phyloP scores from a whole-genome alignment of 2,888 invertebrate genomes.

The Eupithecia inturbata region DNA sequence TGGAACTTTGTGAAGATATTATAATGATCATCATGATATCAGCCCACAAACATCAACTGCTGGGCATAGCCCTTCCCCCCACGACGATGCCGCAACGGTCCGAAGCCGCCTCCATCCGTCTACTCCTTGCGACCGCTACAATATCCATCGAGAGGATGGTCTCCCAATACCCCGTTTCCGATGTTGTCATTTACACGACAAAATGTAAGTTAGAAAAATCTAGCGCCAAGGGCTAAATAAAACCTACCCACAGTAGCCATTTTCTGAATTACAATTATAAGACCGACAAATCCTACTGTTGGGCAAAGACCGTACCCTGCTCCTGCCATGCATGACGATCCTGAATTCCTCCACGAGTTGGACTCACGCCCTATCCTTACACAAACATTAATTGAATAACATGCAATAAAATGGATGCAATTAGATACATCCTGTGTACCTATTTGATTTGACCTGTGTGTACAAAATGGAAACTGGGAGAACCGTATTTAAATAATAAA shows the following conservation, averaged over 20 bases:
- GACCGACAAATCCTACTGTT: background rate
- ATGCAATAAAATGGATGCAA: background rate
- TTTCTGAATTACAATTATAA: background rate
- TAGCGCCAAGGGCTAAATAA: too few species aligned
- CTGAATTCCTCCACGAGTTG: background rate
- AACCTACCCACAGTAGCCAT: background rate
- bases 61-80: too few species aligned
- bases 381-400: background rate
- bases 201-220: too few species aligned
- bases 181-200: background rate
- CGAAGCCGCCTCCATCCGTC: background rate
- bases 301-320: background rate
- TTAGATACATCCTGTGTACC: background rate
- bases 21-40: background rate
- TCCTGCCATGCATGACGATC: background rate
- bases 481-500: background rate
- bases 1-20: background rate
- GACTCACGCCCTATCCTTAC: background rate
- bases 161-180: background rate
- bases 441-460: background rate
- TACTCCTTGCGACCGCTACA: background rate
- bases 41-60: too few species aligned
- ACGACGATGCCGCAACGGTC: background rate
- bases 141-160: background rate
- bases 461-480: background rate